These are phyloP conservation scores for Amorpha juglandis DNA, from an alignment of 2,888 invertebrate genomes.

Conservation along the genomic window DNA sequence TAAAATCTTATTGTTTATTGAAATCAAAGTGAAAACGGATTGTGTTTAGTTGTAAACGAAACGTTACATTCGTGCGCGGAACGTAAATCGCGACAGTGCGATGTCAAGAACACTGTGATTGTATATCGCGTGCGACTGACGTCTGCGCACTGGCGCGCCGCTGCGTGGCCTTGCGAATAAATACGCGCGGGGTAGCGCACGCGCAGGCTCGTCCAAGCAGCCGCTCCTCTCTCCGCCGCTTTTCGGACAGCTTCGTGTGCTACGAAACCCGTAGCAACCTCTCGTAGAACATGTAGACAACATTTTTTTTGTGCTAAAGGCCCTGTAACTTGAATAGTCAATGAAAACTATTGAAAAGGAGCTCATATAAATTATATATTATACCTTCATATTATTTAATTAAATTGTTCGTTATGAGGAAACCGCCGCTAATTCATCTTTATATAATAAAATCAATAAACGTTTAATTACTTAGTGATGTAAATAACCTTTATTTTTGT, in stretches of 20 bases:
- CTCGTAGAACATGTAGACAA: constrained; percentile 28
- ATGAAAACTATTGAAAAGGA: not conserved
- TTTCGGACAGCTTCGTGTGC: constrained; percentile 50
- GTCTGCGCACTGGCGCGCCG: constrained; percentile 79
- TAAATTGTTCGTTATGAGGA: not conserved
- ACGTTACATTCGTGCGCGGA: constrained; percentile 71
- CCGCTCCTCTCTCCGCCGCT: constrained; percentile 72
- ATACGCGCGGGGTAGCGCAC: constrained; percentile 72
- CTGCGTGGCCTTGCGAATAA: constrained; percentile 83
- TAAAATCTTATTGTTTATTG: constrained; percentile 49
- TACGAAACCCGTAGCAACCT: constrained; percentile 30
- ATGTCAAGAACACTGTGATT: constrained; percentile 61
- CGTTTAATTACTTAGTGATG: not conserved
- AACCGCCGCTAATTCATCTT: too few species aligned
- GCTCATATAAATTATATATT: not conserved
- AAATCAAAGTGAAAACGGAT: constrained; percentile 43
- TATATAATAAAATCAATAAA: not conserved
- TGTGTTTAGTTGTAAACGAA: constrained; percentile 52
- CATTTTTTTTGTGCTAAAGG: not conserved
- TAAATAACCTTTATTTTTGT: too few species aligned
- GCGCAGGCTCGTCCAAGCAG: constrained; percentile 72
- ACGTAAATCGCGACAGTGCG: constrained; percentile 64
- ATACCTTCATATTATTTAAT: not conserved
- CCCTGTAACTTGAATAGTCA: not conserved
- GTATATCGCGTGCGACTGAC: constrained; percentile 77